A percentile compares a stretch with the other conserved stretches of the same genome.
Conservation (phyloP, 2,888 invertebrate species). For the Galerucella calmariensis region DNA sequence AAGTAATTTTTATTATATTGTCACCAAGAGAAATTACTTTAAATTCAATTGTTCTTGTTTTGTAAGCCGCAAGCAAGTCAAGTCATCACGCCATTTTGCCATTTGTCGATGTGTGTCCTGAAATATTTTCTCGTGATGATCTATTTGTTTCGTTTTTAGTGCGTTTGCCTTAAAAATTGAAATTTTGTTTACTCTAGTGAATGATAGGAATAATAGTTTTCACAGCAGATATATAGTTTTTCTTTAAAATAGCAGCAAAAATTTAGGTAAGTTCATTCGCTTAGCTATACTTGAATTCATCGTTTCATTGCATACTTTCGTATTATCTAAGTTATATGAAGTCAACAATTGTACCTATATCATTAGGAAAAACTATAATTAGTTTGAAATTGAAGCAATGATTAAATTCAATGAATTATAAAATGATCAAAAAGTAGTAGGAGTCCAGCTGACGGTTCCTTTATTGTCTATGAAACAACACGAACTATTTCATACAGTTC, state of each 20-base stretch:
- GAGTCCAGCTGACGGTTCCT: neutral
- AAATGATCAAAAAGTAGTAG: neutral
- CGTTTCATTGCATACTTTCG: neutral
- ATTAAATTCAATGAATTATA: neutral
- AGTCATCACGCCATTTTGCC: constrained; percentile 33
- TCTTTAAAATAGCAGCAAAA: neutral
- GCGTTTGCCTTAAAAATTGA: constrained; percentile 1
- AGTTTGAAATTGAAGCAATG: neutral
- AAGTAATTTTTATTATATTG: neutral
- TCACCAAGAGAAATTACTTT: constrained; percentile 12
- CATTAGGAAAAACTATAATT: neutral
- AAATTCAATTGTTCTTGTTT: constrained; percentile 15
- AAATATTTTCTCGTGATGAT: constrained; percentile 16
- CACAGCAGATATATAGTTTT: neutral
- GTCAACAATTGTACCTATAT: neutral
- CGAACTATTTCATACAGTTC: neutral
- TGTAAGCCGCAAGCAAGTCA: constrained; percentile 30
- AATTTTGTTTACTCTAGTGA: neutral
- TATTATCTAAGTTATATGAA: neutral
- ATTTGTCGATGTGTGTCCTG: constrained; percentile 30
- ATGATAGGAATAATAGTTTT: neutral
- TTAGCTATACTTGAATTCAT: neutral
- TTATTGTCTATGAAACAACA: neutral
- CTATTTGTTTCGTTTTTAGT: neutral
- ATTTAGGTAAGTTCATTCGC: constrained; percentile 7